Percentiles rank a stretch among this genome's conserved stretches.
phyloP scores from a whole-genome alignment of 2,888 invertebrate genomes.

The Acanthoscelides obtectus region DNA sequence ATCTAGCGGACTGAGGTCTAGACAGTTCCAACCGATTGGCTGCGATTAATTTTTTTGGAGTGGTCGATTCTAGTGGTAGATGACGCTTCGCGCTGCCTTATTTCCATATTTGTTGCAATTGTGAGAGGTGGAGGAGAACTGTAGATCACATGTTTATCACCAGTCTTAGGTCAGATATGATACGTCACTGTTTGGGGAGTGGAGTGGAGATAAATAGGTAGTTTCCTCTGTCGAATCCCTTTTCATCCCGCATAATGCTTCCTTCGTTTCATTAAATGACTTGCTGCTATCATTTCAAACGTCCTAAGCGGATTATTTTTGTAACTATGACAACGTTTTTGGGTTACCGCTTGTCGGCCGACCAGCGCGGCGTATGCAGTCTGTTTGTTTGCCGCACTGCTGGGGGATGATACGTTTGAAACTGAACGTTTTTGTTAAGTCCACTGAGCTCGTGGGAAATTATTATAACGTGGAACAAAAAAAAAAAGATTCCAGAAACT shows the following conservation, averaged over 20 bases:
- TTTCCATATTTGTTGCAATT: too few species aligned
- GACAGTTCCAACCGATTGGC: too few species aligned
- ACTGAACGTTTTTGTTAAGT: neutral
- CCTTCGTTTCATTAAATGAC: slow-evolving; percentile 1
- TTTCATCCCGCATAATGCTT: neutral
- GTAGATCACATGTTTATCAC: neutral
- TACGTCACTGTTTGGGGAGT: neutral
- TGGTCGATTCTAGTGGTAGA: too few species aligned
- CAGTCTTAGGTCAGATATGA: neutral
- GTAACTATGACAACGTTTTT: slow-evolving; percentile 32
- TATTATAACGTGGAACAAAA: too few species aligned
- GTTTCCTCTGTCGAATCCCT: neutral
- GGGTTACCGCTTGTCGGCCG: slow-evolving; percentile 10
- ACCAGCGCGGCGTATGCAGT: too few species aligned
- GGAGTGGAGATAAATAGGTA: neutral
- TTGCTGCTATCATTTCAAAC: slow-evolving; percentile 43
- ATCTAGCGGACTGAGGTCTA: too few species aligned
- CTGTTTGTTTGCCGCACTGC: neutral
- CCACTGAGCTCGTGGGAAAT: too few species aligned
- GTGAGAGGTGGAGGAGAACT: too few species aligned
- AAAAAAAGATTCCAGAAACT: too few species aligned
- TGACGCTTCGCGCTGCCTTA: too few species aligned
- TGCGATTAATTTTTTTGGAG: too few species aligned
- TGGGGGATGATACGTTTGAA: neutral
- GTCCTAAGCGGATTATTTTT: slow-evolving; percentile 43